Evolutionary conservation across 2,888 invertebrate species (phyloP), one percentile per base, ranked within the genome.

Genomic region (Spicauda simplicius): DNA sequence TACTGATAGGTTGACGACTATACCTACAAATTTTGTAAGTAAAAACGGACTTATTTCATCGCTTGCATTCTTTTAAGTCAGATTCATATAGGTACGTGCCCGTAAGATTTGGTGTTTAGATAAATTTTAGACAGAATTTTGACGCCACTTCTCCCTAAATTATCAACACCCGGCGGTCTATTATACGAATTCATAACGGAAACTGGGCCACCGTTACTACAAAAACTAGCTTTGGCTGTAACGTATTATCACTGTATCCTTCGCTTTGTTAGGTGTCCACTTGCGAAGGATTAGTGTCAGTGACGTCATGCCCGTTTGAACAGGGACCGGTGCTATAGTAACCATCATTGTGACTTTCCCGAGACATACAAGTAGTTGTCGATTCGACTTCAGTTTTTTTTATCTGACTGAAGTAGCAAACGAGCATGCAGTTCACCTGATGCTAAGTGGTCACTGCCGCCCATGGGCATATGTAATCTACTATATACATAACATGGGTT

Each of bases 241-340:
- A 19, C 45, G 55, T 59, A 65, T 65, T 53, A 53, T 53, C 58
- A 45, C 41, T 65, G 30, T 65, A 65, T 61, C 61, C 58, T 65
- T 52, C 25, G 70, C 70, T 74, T 75, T 73, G 72, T 69, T 61
- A 57, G 58, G 2, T 19, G 53, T 61, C 66, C 70, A 70, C 73
- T 69, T 70, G 55, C 60, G 56, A 64, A 69, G 71, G 74, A 74
- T 76, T 76, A 75, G 69, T 68, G 71, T 69, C 70, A 71, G 41
- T 69, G 60, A 69, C 70, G 69, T 71, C 70, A 69, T 45, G 61
- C 52, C 18, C 18, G 41, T 65, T 65, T 65, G 53, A 65, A 58
- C 58, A 59, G 65, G 65, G 45, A 25, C 65, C 65, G 58, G 53
- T 58, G 25, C 52, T 53, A 19, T 53, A 14, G 45, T 53, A 0